Evolutionary conservation across 1,140 invertebrate genomes (phyloP), one percentile per base, ranked within the genome.

Genomic region (Temnothorax curvispinosus): DNA sequence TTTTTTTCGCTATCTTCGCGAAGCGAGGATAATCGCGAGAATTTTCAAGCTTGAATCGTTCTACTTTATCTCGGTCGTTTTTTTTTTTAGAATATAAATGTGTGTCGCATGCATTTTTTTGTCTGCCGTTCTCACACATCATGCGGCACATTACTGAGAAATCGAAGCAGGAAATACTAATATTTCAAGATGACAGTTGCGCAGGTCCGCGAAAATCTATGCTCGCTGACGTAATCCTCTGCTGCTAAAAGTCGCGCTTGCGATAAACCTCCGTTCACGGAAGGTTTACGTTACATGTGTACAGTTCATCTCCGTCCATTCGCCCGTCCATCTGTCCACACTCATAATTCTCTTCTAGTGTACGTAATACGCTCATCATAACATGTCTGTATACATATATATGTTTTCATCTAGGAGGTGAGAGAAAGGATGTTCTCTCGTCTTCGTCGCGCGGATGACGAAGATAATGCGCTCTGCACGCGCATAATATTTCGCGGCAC

Each of bases 181-280:
- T 82, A 56, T 69, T 72, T 50, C 50, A 87, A 89, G 90, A 90
- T 94, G 41, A 85, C 87, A 93, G 92, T 72, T 90, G 62, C 92
- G 92, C 93, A 93, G 93, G 90, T 91, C 93, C 84, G 89, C 92
- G 88, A 93, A 93, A 90, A 91, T 93, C 90, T 88, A 88, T 86
- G 81, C 84, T 71, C 81, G 75, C 74, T 91, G 84, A 88, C 64
- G 80, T 85, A 67, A 76, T 8, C 72, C 35, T 64, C 71, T 74
- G 62, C 76, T 69, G 27, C 27, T 27, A 27, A 27, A 69, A 69
- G 50, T 82, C 86, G 80, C 85, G 72, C 72, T 75, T 86, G 50
- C 64, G 85, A 71, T 88, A 84, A 88, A 90, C 56, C 86, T 82
- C 71, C 50, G 82, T 88, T 76, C 77, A 56, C 44, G 52, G 18